Evolutionary conservation across 2,797 vertebrate genomes (phyloP).

Genomic region (Micrastur ruficollis): DNA sequence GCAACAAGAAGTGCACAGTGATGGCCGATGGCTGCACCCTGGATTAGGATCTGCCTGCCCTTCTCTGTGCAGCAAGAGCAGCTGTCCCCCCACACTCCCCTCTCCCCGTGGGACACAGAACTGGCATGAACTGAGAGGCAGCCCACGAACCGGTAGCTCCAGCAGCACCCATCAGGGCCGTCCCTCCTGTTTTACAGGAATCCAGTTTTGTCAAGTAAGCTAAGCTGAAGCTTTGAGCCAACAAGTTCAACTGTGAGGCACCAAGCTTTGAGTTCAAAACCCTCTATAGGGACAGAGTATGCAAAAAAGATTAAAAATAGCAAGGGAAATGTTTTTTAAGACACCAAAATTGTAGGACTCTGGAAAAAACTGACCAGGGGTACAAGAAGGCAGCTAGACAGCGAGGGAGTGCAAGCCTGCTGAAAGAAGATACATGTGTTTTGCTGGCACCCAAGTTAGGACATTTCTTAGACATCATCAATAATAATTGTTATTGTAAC

Average conservation of each 20-base stretch:
- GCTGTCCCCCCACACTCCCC: neutral
- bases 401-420: neutral
- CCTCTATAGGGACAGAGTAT: neutral
- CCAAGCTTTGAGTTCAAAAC: neutral
- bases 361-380: neutral
- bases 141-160: neutral
- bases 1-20: neutral
- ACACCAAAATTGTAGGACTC: fast-evolving
- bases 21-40: fast-evolving
- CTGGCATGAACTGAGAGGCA: neutral
- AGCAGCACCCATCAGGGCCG: neutral
- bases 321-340: neutral
- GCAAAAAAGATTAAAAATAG: neutral
- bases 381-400: neutral
- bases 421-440: neutral
- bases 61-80: neutral
- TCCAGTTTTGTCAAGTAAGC: no score
- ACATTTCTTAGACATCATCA: neutral
- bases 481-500: neutral
- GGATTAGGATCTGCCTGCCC: neutral
- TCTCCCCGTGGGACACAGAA: fast-evolving
- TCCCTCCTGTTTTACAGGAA: neutral
- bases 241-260: neutral
- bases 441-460: neutral
- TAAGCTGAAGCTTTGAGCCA: neutral